Conservation (phyloP, 2,888 invertebrate species). For the Leptodirus hochenwartii region DNA sequence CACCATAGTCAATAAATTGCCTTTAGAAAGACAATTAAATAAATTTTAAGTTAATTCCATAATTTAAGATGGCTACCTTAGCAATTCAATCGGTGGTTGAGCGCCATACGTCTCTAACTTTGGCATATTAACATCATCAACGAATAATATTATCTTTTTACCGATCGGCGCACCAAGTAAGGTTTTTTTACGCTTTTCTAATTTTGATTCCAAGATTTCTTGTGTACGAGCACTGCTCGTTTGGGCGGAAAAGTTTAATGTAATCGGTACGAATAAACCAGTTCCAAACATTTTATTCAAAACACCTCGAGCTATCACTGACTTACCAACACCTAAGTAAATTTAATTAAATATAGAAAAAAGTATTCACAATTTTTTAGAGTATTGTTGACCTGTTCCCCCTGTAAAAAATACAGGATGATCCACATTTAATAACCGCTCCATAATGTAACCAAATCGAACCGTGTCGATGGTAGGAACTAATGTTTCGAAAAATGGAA, state of each 20-base stretch:
- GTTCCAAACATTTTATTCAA: conserved; percentile 42
- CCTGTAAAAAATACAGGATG: conserved; percentile 80
- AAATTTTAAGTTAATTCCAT: too few species aligned
- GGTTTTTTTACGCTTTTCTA: conserved; percentile 66
- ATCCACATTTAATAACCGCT: conserved; percentile 49
- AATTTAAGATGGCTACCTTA: too few species aligned
- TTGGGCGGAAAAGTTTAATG: conserved; percentile 82
- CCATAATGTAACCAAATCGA: conserved; percentile 64
- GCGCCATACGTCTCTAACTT: conserved; percentile 72
- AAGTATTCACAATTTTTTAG: neutral
- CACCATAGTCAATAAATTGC: conserved; percentile 59
- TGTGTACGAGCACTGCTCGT: conserved; percentile 70
- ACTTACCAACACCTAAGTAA: conserved; percentile 66
- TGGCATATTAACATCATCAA: conserved; percentile 90
- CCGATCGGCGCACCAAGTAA: conserved; percentile 68
- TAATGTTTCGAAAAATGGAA: conserved; percentile 74
- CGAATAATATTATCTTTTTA: conserved; percentile 67
- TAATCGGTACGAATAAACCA: conserved; percentile 50
- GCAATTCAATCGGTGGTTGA: conserved; percentile 78
- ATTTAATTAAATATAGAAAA: neutral
- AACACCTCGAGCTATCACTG: conserved; percentile 61
- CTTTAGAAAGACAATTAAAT: too few species aligned
- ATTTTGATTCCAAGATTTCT: conserved; percentile 68
- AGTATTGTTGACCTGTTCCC: conserved; percentile 42
- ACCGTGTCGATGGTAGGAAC: conserved; percentile 87